Percentiles rank a stretch among this genome's conserved stretches.
Conservation (phyloP, 2,888 invertebrate species). For the Melanchra persicariae region DNA sequence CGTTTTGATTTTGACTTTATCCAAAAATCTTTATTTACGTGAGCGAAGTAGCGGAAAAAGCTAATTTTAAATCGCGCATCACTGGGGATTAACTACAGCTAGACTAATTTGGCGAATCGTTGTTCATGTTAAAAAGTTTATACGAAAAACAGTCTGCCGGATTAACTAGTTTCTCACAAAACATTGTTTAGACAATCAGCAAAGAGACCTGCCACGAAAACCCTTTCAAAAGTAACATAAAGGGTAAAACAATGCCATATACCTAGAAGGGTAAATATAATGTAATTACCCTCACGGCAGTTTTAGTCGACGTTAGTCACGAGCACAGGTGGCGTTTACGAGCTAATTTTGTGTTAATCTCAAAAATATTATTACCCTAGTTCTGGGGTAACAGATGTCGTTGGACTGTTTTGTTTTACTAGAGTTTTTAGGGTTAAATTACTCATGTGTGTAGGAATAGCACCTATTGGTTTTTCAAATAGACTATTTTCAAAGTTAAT, state of each 20-base stretch:
- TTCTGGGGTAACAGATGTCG: conserved; percentile 66
- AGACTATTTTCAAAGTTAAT: too few species aligned
- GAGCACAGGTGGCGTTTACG: conserved; percentile 73
- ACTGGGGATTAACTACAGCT: too few species aligned
- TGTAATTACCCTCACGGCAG: conserved; percentile 59
- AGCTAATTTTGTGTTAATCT: conserved; percentile 72
- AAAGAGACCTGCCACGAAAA: neutral
- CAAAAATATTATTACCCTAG: conserved; percentile 69
- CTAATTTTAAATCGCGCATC: too few species aligned
- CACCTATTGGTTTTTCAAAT: neutral
- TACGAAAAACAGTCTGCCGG: too few species aligned
- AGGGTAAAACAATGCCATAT: neutral
- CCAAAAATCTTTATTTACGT: too few species aligned
- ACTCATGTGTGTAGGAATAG: neutral
- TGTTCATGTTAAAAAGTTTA: too few species aligned
- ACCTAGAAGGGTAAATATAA: conserved; percentile 40
- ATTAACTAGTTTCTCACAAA: neutral
- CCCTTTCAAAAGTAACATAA: neutral
- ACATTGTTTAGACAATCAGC: neutral
- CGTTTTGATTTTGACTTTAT: too few species aligned
- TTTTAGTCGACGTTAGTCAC: conserved; percentile 53
- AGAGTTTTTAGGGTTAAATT: conserved; percentile 23
- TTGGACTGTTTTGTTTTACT: conserved; percentile 29
- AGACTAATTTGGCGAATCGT: too few species aligned
- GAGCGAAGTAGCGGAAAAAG: too few species aligned